Evolutionary conservation across 2,888 invertebrate genomes (phyloP).

Genomic region (Serrognathus titanus): DNA sequence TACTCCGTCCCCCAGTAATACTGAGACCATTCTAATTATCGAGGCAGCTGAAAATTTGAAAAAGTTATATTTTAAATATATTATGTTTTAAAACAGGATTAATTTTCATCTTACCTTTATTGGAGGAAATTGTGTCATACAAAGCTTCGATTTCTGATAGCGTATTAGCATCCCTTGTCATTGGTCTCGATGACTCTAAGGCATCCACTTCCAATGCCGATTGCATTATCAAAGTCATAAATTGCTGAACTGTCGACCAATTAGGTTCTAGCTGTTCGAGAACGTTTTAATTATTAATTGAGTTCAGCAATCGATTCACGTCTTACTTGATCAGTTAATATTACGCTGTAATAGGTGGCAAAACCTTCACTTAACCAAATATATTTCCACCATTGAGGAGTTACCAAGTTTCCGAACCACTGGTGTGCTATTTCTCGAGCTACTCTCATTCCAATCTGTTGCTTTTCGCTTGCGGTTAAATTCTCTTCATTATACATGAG

Average conservation of each 20-base stretch:
- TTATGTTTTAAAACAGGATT: too few relatives aligned
- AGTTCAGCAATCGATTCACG: not conserved
- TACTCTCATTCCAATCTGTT: conserved; percentile 38
- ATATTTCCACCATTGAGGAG: conserved; percentile 45
- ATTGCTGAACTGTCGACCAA: conserved; percentile 49
- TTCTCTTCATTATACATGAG: conserved; percentile 9
- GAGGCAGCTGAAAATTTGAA: conserved; percentile 9
- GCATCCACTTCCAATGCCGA: conserved; percentile 46
- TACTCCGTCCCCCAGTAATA: conserved; percentile 1
- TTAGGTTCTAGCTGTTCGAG: conserved; percentile 36
- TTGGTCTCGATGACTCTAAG: conserved; percentile 51
- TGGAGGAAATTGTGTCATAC: conserved; percentile 60
- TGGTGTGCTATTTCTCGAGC: conserved; percentile 58
- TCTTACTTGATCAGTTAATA: not conserved
- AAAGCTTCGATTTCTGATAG: conserved; percentile 53
- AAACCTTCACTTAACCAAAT: conserved; percentile 54
- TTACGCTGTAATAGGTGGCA: conserved; percentile 46
- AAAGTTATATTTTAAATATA: too few relatives aligned
- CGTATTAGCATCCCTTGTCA: conserved; percentile 53
- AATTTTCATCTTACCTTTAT: conserved; percentile 51
- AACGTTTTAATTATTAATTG: too few relatives aligned
- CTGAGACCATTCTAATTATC: conserved; percentile 9
- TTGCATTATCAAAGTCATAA: conserved; percentile 45
- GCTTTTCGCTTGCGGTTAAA: conserved; percentile 23
- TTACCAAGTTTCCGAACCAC: conserved; percentile 51